Conservation (phyloP, 2,888 invertebrate species). For the Metallyticus violacea region DNA sequence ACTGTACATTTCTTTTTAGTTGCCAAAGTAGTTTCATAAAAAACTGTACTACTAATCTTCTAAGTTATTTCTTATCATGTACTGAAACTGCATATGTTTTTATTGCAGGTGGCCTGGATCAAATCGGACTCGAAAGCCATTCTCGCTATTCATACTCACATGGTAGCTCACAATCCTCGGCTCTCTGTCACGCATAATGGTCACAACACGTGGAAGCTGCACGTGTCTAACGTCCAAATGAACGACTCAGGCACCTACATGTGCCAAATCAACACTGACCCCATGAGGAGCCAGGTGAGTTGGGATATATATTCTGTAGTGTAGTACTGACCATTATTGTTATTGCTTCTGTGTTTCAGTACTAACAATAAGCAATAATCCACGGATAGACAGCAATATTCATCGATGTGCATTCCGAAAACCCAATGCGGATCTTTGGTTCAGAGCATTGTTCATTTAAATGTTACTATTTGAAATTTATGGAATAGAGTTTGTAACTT, state of each 20-base stretch:
- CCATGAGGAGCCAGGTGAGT: conserved; percentile 79
- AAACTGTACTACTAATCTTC: no score
- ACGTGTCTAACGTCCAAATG: conserved; percentile 85
- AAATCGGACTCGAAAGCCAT: conserved; percentile 88
- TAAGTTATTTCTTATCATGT: background rate
- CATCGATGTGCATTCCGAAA: background rate
- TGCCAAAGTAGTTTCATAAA: no score
- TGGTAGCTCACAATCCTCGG: conserved; percentile 84
- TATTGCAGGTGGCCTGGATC: conserved; percentile 86
- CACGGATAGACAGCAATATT: no score
- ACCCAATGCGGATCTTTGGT: background rate
- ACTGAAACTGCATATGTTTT: no score
- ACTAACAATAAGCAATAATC: no score
- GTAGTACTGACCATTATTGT: no score
- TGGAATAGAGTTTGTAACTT: no score
- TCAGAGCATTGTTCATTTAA: background rate
- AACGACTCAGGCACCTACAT: conserved; percentile 92
- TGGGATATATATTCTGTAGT: no score
- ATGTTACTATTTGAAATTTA: no score
- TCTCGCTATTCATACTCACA: conserved; percentile 83
- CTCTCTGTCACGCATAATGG: conserved; percentile 88
- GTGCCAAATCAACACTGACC: conserved; percentile 92
- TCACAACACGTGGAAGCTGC: conserved; percentile 90
- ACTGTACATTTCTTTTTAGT: no score
- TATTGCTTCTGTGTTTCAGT: background rate